These are phyloP conservation scores for Pangasius larnaudii DNA, from an alignment of 2,797 vertebrate genomes.

Conservation along the genomic window DNA sequence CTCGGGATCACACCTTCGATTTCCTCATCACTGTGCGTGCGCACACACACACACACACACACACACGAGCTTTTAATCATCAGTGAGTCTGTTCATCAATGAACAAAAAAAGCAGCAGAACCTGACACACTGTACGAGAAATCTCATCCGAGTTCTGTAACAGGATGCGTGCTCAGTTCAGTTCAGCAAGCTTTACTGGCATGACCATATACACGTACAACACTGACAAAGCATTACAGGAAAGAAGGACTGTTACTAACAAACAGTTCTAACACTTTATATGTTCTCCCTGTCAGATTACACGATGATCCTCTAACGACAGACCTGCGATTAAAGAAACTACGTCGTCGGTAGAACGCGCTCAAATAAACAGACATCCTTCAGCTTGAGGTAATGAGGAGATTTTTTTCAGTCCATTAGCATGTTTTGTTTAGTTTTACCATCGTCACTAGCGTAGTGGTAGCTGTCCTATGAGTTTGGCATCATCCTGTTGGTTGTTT, in stretches of 20 bases:
- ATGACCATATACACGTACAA: too few relatives aligned
- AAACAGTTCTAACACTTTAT: too few relatives aligned
- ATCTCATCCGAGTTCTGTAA: background rate
- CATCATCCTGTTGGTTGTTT: background rate
- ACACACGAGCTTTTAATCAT: background rate
- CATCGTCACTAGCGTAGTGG: background rate
- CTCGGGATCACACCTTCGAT: slow-evolving; percentile 81
- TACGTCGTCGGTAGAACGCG: background rate
- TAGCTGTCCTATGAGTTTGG: background rate
- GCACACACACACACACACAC: slow-evolving; percentile 12
- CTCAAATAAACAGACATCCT: background rate
- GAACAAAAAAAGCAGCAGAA: too few relatives aligned
- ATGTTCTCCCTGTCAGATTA: too few relatives aligned
- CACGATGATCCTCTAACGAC: background rate
- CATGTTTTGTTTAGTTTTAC: background rate
- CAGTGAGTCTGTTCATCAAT: background rate
- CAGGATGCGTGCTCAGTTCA: background rate
- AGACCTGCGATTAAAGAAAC: background rate
- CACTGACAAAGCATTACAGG: too few relatives aligned
- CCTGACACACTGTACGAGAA: too few relatives aligned
- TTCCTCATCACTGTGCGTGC: slow-evolving; percentile 83
- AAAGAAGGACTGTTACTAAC: too few relatives aligned
- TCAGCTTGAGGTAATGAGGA: background rate
- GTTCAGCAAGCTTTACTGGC: too few relatives aligned
- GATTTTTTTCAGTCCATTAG: background rate